phyloP scores from a whole-genome alignment of 2,113 vertebrate genomes.

The Synchiropus splendidus region DNA sequence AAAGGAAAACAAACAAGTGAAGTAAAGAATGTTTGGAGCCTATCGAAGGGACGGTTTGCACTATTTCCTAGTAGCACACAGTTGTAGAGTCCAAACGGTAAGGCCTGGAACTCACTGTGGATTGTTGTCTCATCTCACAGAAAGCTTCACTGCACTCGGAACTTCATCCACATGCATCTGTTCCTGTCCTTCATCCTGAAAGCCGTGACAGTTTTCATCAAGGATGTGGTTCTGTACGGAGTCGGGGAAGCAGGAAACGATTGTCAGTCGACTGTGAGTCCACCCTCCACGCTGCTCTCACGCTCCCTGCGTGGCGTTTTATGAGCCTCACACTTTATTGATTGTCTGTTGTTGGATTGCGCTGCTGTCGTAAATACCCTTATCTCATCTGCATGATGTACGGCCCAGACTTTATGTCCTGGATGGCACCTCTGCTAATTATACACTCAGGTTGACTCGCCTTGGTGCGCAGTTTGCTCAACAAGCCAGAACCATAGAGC shows the following conservation, averaged over 20 bases:
- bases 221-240: slow-evolving; percentile 81
- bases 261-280: slow-evolving; percentile 78
- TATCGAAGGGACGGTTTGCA: no score
- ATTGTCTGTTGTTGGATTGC: no score
- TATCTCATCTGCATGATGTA: no score
- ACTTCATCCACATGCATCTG: slow-evolving; percentile 91
- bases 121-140: slow-evolving; percentile 50
- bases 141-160: slow-evolving; percentile 90
- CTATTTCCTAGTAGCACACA: no score
- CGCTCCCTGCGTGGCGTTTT: slow-evolving; percentile 4
- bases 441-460: slow-evolving; percentile 16
- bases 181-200: slow-evolving; percentile 91
- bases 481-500: background rate
- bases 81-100: no score
- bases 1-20: no score
- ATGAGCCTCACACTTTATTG: background rate
- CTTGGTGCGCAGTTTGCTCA: slow-evolving; percentile 36
- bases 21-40: no score
- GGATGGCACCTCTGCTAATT: slow-evolving; percentile 4
- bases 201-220: slow-evolving; percentile 81
- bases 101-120: background rate
- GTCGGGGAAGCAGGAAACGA: slow-evolving; percentile 63
- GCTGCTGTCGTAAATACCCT: no score
- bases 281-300: background rate
- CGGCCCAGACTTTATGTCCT: slow-evolving; percentile 1